Conservation (phyloP, 2,113 vertebrate genomes). For the Porphyrio hochstetteri region DNA sequence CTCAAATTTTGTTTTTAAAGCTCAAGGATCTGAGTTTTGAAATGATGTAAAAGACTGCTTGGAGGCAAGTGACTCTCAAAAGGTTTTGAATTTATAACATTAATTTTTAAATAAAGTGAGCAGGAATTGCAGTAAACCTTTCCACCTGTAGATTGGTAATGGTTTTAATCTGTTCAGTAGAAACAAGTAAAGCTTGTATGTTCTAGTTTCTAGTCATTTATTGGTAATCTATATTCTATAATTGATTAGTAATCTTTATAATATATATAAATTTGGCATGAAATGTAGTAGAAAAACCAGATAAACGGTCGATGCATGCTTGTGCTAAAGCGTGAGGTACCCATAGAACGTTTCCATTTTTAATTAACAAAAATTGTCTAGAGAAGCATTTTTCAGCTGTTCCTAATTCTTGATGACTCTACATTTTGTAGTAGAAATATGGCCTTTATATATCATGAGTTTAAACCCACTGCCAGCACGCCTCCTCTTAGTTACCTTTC, state of each 20-base stretch:
- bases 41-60: not conserved
- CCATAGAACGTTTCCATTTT: not conserved
- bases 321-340: not conserved
- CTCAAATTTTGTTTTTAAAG: conserved; percentile 51
- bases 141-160: not conserved
- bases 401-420: not conserved
- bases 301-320: not conserved
- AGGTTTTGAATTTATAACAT: conserved; percentile 14
- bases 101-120: conserved; percentile 38
- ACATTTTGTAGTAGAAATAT: not conserved
- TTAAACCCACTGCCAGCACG: not conserved
- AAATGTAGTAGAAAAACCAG: not conserved
- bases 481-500: not conserved
- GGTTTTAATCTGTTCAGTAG: conserved; percentile 36
- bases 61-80: conserved; percentile 25
- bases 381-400: not conserved
- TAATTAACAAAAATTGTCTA: not conserved
- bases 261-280: not conserved
- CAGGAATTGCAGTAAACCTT: conserved; percentile 27
- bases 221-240: not conserved
- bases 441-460: fast-evolving
- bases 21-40: conserved; percentile 33
- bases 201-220: not conserved
- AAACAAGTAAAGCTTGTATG: not conserved
- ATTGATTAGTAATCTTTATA: too few relatives aligned